Base-by-base conservation (phyloP, 1,140 invertebrate genomes). In the Leptinotarsa undecemlineata region DNA sequence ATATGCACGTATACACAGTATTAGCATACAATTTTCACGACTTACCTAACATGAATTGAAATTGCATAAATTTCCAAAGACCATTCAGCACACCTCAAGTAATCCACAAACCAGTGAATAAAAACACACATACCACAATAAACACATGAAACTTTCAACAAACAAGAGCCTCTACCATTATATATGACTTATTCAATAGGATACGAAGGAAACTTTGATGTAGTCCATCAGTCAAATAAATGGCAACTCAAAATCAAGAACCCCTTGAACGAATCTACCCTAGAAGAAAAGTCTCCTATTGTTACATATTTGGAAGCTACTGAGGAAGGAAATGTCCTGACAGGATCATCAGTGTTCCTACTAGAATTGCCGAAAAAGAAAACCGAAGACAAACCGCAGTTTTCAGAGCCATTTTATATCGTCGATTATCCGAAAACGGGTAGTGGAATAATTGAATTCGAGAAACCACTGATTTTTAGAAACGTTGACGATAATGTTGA, bases 381-480 rank as follows among this genome's bases (percentile, higher is more conserved):
- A 15, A 17, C 51, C n/a, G 23, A 26, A 15, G 48, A 63, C 11
- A n/a, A 15, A 17, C 71, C 71, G 2, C 14, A 48, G 42, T 72
- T 72, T 57, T n/a, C 48, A 72, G 62, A 48, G 6, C 23, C 26
- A 11, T 72, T 63, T 72, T 72, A 72, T 63, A 61, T 64, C 19
- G 74, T 48, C 3, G 15, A 15, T 8, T 51, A 76, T 69, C 70
- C 23, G 13, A 47, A 21, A 15, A 23, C 57, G 14, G 69, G 51
- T 3, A 23, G 11, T 21, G 68, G 68, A 70, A 57, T 48, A 14
- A 57, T 70, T 20, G 17, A 26, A 6, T 70, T 70, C 23, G 68
- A 33, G 14, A 19, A 51, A 21, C 8, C 17, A 21, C 26, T 70
- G 47, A 60, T 1, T 13, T 57, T 70, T n/a, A 19, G 20, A 20